Evolutionary conservation across 2,113 vertebrate genomes (phyloP).

Genomic region (Pollimyrus isidori): DNA sequence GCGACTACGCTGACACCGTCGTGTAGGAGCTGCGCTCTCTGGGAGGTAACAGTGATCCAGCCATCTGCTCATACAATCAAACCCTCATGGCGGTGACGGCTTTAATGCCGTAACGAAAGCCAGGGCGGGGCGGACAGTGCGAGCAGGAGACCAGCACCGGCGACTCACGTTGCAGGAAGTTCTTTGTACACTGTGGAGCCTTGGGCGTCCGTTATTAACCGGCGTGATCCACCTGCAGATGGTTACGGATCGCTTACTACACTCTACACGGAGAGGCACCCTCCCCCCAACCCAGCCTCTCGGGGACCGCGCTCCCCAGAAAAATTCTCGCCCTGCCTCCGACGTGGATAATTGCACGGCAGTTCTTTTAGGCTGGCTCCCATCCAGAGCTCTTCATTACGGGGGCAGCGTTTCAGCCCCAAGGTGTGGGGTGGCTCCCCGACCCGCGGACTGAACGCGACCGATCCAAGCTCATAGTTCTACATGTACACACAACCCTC

Average conservation of each 20-base stretch:
- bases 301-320: not conserved
- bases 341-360: not conserved
- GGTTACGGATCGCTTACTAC: slow-evolving; percentile 65
- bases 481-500: not conserved
- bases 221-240: slow-evolving; percentile 64
- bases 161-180: slow-evolving; percentile 63
- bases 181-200: slow-evolving; percentile 62
- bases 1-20: not conserved
- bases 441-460: not conserved
- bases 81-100: slow-evolving; percentile 27
- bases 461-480: not conserved
- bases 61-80: slow-evolving; percentile 59
- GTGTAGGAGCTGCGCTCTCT: slow-evolving; percentile 36
- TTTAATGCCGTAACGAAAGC: slow-evolving; percentile 22
- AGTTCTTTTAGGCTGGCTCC: not conserved
- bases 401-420: not conserved
- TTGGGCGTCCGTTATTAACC: slow-evolving; percentile 63
- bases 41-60: slow-evolving; percentile 55
- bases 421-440: not conserved
- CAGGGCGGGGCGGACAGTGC: slow-evolving; percentile 7
- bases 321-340: not conserved
- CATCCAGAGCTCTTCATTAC: slow-evolving; percentile 7
- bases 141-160: slow-evolving; percentile 23
- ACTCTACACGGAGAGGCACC: slow-evolving; percentile 33
- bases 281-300: slow-evolving; percentile 1